Percentiles rank a stretch among this genome's conserved stretches.
These are phyloP conservation scores for Bhutanitis thaidina DNA, from an alignment of 2,888 invertebrate genomes.

Conservation along the genomic window DNA sequence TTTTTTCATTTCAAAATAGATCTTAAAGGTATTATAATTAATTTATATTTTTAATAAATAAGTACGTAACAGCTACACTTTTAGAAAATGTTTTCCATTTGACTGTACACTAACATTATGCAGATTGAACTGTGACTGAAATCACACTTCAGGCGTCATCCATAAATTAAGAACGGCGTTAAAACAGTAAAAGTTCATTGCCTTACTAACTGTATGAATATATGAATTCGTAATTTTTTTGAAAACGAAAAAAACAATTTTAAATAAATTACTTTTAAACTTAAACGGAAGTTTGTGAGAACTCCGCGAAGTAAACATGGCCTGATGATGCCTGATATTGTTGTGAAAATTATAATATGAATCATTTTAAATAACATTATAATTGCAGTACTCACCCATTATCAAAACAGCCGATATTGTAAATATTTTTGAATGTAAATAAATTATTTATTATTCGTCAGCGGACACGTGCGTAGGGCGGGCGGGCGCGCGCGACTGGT, in stretches of 20 bases:
- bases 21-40: neutral
- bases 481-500: slow-evolving; percentile 43
- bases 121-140: slow-evolving; percentile 33
- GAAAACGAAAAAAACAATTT: neutral
- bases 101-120: slow-evolving; percentile 49
- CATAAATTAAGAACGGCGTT: slow-evolving; percentile 34
- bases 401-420: slow-evolving; percentile 2
- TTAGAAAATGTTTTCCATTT: slow-evolving; percentile 23
- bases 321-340: slow-evolving; percentile 32
- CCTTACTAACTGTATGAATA: slow-evolving; percentile 26
- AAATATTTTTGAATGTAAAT: slow-evolving; percentile 1
- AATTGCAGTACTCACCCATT: slow-evolving; percentile 39
- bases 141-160: slow-evolving; percentile 29
- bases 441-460: slow-evolving; percentile 22
- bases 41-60: slow-evolving; percentile 5
- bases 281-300: neutral
- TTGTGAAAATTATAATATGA: neutral
- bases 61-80: neutral
- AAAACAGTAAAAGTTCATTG: slow-evolving; percentile 35
- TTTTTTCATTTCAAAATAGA: too few species aligned
- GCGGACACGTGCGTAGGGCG: slow-evolving; percentile 58
- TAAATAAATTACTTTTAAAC: neutral
- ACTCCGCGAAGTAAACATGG: slow-evolving; percentile 6
- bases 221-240: slow-evolving; percentile 7
- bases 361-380: neutral